Percentiles rank a stretch among this genome's conserved stretches.
Conservation (phyloP, 1,140 invertebrate genomes). For the Piezodorus guildinii region DNA sequence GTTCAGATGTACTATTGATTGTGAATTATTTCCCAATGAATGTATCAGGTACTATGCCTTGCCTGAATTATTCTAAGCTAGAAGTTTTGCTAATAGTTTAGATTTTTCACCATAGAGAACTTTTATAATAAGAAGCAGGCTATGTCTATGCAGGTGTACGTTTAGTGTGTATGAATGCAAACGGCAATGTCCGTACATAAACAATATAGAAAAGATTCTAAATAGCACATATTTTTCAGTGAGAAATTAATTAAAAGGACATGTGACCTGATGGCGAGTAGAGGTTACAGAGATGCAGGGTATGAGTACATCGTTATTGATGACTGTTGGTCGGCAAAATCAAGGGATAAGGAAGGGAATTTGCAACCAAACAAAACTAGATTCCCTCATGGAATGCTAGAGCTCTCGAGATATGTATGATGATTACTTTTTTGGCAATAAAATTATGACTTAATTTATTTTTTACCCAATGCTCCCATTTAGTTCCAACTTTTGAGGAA, state of each 20-base stretch:
- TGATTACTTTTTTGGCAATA: constrained; percentile 26
- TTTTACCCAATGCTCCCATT: background rate
- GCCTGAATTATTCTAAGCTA: too few relatives aligned
- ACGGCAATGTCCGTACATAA: too few relatives aligned
- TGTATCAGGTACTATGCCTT: constrained; percentile 38
- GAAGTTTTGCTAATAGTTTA: too few relatives aligned
- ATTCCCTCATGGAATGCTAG: constrained; percentile 48
- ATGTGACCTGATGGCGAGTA: constrained; percentile 42
- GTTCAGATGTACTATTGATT: constrained; percentile 58
- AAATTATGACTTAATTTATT: background rate
- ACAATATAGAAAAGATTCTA: too few relatives aligned
- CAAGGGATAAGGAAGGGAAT: constrained; percentile 37
- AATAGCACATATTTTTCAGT: constrained; percentile 31
- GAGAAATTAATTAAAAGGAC: constrained; percentile 43
- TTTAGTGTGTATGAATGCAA: too few relatives aligned
- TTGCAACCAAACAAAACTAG: constrained; percentile 41
- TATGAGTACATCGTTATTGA: constrained; percentile 48
- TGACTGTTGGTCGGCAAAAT: constrained; percentile 46
- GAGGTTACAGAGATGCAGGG: constrained; percentile 42
- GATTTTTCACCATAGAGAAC: too few relatives aligned
- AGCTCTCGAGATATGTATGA: constrained; percentile 43
- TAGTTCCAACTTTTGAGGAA: too few relatives aligned
- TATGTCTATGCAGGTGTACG: too few relatives aligned
- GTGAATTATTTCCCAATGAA: constrained; percentile 49
- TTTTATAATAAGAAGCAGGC: too few relatives aligned